A percentile compares a stretch with the other conserved stretches of the same genome.
Evolutionary conservation across 1,140 invertebrate species (phyloP).

Genomic region (Andrena cerasifolii): DNA sequence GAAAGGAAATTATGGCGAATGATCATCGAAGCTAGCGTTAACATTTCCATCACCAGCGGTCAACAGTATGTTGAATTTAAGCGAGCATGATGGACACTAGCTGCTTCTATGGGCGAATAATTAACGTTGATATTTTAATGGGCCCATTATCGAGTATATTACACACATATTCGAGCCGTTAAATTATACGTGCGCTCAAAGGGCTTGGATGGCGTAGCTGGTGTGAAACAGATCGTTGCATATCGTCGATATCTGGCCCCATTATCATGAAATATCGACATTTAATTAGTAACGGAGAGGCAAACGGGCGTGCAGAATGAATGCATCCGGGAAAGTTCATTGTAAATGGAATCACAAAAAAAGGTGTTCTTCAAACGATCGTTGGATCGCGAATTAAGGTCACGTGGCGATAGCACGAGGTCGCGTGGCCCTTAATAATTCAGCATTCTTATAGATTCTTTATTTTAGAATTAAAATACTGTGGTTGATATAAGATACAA

Average conservation of each 20-base stretch:
- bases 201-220: too few relatives aligned
- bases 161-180: constrained; percentile 10
- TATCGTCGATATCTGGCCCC: background rate
- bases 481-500: too few relatives aligned
- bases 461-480: too few relatives aligned
- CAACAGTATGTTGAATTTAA: constrained; percentile 23
- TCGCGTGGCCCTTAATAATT: too few relatives aligned
- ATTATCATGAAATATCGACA: constrained; percentile 2
- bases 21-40: background rate
- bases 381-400: background rate
- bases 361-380: background rate
- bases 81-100: background rate
- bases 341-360: background rate
- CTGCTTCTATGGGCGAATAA: constrained; percentile 17
- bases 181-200: constrained; percentile 23
- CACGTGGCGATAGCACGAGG: background rate
- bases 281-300: background rate
- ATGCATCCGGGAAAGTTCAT: background rate
- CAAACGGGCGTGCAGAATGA: background rate
- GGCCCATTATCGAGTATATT: constrained; percentile 49
- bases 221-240: constrained; percentile 9
- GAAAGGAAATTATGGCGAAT: background rate
- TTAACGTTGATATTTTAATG: constrained; percentile 52
- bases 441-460: too few relatives aligned
- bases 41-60: background rate